Evolutionary conservation across 2,797 vertebrate genomes (phyloP).

Genomic region (Notoglanidium macrostoma): DNA sequence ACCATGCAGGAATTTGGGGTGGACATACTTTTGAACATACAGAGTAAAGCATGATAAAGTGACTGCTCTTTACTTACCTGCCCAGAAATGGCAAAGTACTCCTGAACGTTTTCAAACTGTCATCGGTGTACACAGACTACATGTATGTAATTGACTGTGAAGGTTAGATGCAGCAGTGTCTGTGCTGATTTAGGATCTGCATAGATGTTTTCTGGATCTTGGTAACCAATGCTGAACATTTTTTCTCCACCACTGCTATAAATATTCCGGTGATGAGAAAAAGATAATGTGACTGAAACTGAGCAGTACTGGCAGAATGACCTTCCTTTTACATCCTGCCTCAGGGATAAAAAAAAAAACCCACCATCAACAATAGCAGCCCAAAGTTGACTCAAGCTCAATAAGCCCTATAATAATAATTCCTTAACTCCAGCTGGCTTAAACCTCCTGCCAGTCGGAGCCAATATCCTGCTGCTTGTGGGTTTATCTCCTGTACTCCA

Average conservation of each 20-base stretch:
- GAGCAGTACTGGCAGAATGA: constrained; percentile 33
- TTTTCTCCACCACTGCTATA: not conserved
- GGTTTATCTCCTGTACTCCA: constrained; percentile 46
- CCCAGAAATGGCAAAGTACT: not conserved
- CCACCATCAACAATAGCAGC: constrained; percentile 48
- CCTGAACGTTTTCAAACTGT: not conserved
- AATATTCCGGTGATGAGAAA: not conserved
- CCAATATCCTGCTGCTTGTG: constrained; percentile 44
- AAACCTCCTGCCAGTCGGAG: constrained; percentile 27
- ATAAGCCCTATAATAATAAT: constrained; percentile 51
- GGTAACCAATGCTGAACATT: not conserved
- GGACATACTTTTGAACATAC: not conserved
- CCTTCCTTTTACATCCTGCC: constrained; percentile 42
- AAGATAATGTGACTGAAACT: not conserved
- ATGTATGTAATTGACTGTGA: not conserved
- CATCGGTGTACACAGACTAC: too few relatives aligned
- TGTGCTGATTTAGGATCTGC: too few relatives aligned
- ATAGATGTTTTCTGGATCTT: not conserved
- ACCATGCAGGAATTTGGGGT: too few relatives aligned
- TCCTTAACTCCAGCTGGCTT: constrained; percentile 45
- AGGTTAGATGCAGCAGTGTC: not conserved
- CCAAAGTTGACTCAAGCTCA: constrained; percentile 48
- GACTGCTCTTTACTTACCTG: not conserved
- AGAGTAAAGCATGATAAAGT: not conserved
- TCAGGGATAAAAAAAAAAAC: constrained; percentile 11